Percentiles rank a stretch among this genome's conserved stretches.
These are phyloP conservation scores for Labeo rohita DNA, from an alignment of 2,113 vertebrate species.

Conservation along the genomic window DNA sequence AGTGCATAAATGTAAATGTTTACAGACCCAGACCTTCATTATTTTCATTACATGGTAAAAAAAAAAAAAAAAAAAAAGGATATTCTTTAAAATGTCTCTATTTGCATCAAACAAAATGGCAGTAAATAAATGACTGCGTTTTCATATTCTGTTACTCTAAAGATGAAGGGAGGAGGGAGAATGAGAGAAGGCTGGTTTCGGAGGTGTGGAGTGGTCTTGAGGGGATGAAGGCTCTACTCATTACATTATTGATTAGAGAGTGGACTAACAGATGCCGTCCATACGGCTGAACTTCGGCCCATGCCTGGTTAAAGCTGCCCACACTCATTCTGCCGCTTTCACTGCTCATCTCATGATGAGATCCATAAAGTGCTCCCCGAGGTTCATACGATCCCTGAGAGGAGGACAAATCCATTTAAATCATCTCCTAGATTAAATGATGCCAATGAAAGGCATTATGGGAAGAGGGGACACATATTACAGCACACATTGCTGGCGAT, in stretches of 20 bases:
- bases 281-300: conserved; percentile 62
- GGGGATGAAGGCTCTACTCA: conserved; percentile 51
- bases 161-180: not conserved
- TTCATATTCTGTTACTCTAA: not conserved
- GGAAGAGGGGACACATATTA: not conserved
- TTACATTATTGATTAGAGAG: conserved; percentile 79
- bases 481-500: not conserved
- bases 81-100: not conserved
- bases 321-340: conserved; percentile 52
- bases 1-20: not conserved
- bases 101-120: not conserved
- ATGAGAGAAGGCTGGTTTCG: not conserved
- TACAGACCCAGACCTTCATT: not conserved
- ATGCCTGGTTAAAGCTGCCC: conserved; percentile 70
- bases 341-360: conserved; percentile 34
- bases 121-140: not conserved
- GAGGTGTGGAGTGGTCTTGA: conserved; percentile 24
- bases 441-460: conserved; percentile 16
- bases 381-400: conserved; percentile 28
- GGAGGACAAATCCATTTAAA: conserved; percentile 32
- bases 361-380: conserved; percentile 31
- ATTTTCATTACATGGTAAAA: not conserved
- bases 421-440: conserved; percentile 30
- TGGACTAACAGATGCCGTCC: conserved; percentile 64
- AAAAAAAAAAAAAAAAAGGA: not conserved